These are phyloP conservation scores for Hydrochoerus hydrochaeris DNA, from an alignment of 2,113 vertebrate genomes.

Conservation along the genomic window DNA sequence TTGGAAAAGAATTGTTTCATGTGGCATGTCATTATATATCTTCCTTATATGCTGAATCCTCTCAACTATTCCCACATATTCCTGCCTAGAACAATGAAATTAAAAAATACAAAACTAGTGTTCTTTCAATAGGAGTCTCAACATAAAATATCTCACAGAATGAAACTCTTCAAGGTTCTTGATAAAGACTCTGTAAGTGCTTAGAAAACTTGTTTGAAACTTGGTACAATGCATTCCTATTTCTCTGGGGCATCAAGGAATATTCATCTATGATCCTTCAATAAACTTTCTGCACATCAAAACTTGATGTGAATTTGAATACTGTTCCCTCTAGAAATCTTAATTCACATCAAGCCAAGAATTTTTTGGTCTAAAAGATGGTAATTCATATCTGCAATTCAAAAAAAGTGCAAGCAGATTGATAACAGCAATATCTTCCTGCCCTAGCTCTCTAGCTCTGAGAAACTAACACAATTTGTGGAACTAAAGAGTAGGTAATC, in stretches of 20 bases:
- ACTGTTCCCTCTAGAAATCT: background rate
- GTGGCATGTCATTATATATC: background rate
- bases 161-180: background rate
- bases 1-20: background rate
- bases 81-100: background rate
- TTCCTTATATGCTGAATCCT: background rate
- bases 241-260: background rate
- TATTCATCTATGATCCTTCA: background rate
- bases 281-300: background rate
- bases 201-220: background rate
- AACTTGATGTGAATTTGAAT: background rate
- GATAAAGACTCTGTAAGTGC: background rate
- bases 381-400: background rate
- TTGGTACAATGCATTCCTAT: no score
- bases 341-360: background rate
- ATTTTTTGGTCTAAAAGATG: background rate
- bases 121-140: background rate
- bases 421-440: background rate
- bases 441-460: background rate
- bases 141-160: background rate
- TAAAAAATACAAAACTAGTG: background rate
- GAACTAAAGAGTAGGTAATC: background rate
- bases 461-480: background rate
- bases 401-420: background rate
- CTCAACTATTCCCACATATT: background rate